These are phyloP conservation scores for Alaudala cheleensis DNA, from an alignment of 2,113 vertebrate genomes.

Conservation along the genomic window DNA sequence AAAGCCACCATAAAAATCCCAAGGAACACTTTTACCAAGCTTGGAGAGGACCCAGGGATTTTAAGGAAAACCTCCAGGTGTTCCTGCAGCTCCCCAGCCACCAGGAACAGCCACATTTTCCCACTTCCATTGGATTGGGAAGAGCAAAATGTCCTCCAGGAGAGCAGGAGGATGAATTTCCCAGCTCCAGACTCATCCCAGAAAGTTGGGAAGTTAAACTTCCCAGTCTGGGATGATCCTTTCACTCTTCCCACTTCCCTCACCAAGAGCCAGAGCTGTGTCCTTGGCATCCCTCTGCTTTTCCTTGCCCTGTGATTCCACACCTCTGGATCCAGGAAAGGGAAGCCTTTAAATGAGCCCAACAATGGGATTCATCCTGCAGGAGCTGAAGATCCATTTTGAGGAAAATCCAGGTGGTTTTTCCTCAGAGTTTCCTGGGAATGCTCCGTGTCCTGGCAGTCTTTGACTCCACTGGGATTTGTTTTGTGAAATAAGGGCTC, in stretches of 20 bases:
- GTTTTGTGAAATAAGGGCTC: too few relatives aligned
- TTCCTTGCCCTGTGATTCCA: background rate
- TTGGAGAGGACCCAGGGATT: accelerated
- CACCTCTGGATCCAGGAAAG: accelerated
- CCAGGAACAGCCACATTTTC: background rate
- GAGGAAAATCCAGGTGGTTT: background rate
- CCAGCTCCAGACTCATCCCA: background rate
- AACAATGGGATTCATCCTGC: accelerated
- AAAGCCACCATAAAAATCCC: background rate
- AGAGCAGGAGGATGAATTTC: background rate
- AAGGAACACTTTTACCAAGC: accelerated
- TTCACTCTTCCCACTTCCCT: background rate
- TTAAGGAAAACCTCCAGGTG: background rate
- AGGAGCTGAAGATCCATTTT: background rate
- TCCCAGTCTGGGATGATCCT: accelerated
- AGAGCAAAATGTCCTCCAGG: background rate
- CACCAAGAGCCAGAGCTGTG: background rate
- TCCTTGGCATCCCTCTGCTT: background rate
- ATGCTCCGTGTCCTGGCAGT: accelerated
- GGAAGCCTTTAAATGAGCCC: accelerated
- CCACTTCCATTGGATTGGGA: background rate
- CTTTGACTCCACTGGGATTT: accelerated
- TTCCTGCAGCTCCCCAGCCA: background rate
- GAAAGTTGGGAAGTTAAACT: background rate
- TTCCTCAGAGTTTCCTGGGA: background rate